These are phyloP conservation scores for Callospermophilus lateralis DNA, from an alignment of 2,113 vertebrate genomes.

Conservation along the genomic window DNA sequence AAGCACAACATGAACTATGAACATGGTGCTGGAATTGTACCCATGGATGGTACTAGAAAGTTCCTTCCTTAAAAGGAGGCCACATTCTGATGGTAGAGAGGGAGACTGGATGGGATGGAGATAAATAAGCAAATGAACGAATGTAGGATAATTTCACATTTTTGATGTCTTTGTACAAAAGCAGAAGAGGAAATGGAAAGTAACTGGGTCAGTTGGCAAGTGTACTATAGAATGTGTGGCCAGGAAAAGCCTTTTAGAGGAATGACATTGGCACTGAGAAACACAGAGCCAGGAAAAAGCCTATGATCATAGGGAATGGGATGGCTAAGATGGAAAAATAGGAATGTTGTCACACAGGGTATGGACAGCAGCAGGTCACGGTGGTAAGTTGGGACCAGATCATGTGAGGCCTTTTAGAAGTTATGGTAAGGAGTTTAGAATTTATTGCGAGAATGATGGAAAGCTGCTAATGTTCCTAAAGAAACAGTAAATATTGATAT, in stretches of 20 bases:
- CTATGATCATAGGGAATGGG: neutral
- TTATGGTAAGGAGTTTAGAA: neutral
- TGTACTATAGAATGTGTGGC: neutral
- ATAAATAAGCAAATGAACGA: neutral
- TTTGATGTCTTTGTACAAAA: neutral
- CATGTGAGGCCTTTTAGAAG: neutral
- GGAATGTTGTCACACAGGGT: neutral
- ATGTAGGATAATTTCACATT: neutral
- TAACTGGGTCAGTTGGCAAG: neutral
- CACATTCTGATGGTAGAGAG: neutral
- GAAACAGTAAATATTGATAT: neutral
- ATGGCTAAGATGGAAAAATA: neutral
- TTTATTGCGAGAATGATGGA: neutral
- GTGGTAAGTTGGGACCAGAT: neutral
- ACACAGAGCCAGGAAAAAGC: neutral
- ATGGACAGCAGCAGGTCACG: neutral
- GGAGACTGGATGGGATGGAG: neutral
- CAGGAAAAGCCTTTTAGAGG: neutral
- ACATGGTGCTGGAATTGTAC: neutral
- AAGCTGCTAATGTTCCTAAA: neutral
- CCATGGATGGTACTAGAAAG: neutral
- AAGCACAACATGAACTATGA: neutral
- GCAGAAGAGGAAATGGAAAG: neutral
- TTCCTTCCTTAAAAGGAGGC: neutral
- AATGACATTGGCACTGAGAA: neutral